These are phyloP conservation scores for Papio anubis DNA, from an alignment of 2,113 vertebrate genomes.

Conservation along the genomic window DNA sequence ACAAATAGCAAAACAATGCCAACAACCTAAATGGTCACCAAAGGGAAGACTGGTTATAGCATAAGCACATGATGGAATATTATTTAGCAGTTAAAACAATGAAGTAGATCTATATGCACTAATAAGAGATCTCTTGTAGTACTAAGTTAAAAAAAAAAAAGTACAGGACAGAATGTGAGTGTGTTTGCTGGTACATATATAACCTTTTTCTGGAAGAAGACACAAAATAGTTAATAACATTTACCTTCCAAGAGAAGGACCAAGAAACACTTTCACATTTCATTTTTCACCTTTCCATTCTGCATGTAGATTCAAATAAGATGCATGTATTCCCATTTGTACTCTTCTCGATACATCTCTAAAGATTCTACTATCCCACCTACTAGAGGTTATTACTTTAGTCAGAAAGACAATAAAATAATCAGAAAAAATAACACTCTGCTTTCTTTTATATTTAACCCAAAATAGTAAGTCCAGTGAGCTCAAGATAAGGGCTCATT, in stretches of 20 bases:
- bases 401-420: neutral
- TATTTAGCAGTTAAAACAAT: neutral
- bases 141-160: neutral
- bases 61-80: neutral
- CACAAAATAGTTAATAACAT: neutral
- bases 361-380: neutral
- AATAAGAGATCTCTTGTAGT: neutral
- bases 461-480: neutral
- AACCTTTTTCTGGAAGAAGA: neutral
- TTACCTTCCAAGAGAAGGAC: neutral
- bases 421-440: neutral
- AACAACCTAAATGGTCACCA: neutral
- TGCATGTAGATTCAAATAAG: neutral
- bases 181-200: neutral
- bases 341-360: neutral
- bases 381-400: neutral
- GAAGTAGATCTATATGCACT: rapidly evolving
- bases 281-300: neutral
- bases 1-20: neutral
- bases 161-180: too few relatives aligned
- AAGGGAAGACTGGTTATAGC: neutral
- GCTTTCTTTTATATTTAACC: neutral
- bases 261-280: neutral
- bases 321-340: neutral
- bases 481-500: neutral